phyloP scores from a whole-genome alignment of 2,797 vertebrate species.

The Orestias chungarensis region DNA sequence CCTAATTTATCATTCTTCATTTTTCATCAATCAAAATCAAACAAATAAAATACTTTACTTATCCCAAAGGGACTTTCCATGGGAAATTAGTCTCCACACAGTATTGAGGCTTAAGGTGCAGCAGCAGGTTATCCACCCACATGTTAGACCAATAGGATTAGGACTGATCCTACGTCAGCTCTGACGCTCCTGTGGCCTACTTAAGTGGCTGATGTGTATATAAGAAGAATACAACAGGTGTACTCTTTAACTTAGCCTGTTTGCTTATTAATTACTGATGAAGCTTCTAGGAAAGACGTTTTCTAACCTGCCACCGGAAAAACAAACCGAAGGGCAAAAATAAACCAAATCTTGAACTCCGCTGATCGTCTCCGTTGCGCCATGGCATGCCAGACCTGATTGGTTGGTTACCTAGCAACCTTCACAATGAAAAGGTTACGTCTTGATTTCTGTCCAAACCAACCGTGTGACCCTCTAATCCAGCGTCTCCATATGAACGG shows the following conservation, averaged over 20 bases:
- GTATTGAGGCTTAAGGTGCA: not conserved
- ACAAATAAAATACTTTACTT: too few species aligned
- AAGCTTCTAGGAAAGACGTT: not conserved
- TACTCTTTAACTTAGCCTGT: not conserved
- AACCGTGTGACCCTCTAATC: slow-evolving; percentile 10
- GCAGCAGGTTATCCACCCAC: not conserved
- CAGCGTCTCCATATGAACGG: not conserved
- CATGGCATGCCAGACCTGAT: not conserved
- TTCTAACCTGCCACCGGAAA: not conserved
- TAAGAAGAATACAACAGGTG: not conserved
- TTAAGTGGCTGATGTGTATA: not conserved
- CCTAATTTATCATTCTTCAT: not conserved
- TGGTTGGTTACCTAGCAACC: slow-evolving; percentile 13
- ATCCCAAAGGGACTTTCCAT: not conserved
- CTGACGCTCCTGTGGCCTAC: not conserved
- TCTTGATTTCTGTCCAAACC: slow-evolving; percentile 1
- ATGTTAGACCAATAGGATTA: not conserved
- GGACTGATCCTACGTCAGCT: not conserved
- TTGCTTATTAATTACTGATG: not conserved
- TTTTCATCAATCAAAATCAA: too few species aligned
- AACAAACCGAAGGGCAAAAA: too few species aligned
- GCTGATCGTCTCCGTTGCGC: not conserved
- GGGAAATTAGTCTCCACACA: not conserved
- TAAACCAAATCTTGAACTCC: too few species aligned
- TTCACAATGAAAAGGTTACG: not conserved